phyloP scores from a whole-genome alignment of 2,797 vertebrate species.

The Eulemur coronatus region DNA sequence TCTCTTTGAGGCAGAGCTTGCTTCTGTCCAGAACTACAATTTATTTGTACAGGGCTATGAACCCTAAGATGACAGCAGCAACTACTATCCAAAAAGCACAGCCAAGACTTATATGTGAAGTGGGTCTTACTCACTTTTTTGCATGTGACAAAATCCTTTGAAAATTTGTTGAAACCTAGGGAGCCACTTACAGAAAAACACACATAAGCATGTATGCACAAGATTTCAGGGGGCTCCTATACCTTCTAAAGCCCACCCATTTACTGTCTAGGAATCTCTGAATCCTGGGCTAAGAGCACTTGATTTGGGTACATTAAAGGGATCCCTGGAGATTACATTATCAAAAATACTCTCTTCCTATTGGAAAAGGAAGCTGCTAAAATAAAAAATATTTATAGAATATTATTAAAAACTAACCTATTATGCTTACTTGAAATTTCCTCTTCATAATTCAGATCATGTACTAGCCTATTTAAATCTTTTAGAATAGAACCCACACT shows the following conservation, averaged over 20 bases:
- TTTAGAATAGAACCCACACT: background rate
- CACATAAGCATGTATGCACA: background rate
- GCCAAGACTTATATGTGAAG: background rate
- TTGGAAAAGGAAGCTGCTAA: background rate
- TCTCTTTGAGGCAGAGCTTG: slow-evolving; percentile 28
- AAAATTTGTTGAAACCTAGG: slow-evolving; percentile 22
- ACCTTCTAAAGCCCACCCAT: background rate
- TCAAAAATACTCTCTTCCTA: slow-evolving; percentile 6
- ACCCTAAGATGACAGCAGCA: background rate
- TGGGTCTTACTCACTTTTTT: background rate
- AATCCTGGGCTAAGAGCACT: background rate
- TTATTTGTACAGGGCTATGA: background rate
- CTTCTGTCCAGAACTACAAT: background rate
- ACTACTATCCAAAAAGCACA: background rate
- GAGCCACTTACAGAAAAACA: background rate
- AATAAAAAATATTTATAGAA: background rate
- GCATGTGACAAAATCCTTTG: background rate
- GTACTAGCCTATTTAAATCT: background rate
- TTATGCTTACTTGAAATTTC: background rate
- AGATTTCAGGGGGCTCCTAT: background rate
- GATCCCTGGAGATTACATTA: background rate
- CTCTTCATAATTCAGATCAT: background rate
- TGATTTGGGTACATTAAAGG: background rate
- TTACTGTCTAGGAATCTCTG: background rate
- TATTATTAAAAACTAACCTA: slow-evolving; percentile 6